phyloP scores from a whole-genome alignment of 2,113 vertebrate genomes.

The Mesoclemmys tuberculata region DNA sequence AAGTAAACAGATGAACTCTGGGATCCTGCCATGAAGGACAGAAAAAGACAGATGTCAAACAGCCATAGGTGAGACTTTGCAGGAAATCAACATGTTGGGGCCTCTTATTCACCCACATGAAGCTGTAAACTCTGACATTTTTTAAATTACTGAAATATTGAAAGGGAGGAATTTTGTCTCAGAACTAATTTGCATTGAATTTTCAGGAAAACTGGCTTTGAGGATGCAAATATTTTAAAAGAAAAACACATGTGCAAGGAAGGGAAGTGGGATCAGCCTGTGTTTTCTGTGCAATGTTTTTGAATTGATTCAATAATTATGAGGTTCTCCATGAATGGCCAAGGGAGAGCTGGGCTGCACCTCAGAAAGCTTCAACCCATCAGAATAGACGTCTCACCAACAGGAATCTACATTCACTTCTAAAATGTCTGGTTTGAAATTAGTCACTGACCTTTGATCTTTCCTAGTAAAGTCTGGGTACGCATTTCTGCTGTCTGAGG shows the following conservation, averaged over 20 bases:
- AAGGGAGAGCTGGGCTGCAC: not conserved
- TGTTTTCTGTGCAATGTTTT: not conserved
- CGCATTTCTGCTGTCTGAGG: not conserved
- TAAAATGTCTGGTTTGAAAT: not conserved
- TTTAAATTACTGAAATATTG: not conserved
- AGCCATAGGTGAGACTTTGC: not conserved
- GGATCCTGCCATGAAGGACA: not conserved
- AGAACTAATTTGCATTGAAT: not conserved
- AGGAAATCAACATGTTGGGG: not conserved
- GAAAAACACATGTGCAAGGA: not conserved
- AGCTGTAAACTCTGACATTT: not conserved
- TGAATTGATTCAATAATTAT: not conserved
- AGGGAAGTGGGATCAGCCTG: not conserved
- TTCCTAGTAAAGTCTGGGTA: not conserved
- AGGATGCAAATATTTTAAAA: not conserved
- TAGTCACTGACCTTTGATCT: not conserved
- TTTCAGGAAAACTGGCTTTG: not conserved
- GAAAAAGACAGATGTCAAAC: not conserved
- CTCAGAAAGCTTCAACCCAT: not conserved
- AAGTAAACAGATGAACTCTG: not conserved
- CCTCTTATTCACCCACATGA: not conserved
- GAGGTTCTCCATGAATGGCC: not conserved
- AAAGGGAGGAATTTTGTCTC: not conserved
- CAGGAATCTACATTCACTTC: not conserved
- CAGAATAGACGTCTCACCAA: not conserved